These are phyloP conservation scores for Craniophora ligustri DNA, from an alignment of 2,888 invertebrate genomes.

Conservation along the genomic window DNA sequence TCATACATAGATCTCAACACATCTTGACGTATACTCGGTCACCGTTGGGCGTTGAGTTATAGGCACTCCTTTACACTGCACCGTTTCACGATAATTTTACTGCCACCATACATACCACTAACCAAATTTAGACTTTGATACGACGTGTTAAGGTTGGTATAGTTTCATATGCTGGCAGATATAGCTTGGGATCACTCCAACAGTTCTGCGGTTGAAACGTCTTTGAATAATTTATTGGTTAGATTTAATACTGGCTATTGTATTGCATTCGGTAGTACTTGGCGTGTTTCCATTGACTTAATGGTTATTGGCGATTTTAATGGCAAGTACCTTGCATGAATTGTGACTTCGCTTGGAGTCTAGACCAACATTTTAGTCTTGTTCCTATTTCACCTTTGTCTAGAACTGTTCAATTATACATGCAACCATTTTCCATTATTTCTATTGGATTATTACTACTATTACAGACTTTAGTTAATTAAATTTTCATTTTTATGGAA, in stretches of 20 bases:
- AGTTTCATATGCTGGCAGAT: not conserved
- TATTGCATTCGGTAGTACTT: constrained; percentile 55
- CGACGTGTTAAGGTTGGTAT: not conserved
- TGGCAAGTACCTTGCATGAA: constrained; percentile 38
- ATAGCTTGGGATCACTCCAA: constrained; percentile 40
- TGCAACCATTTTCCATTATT: not conserved
- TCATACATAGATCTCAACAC: constrained; percentile 49
- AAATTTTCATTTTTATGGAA: too few relatives aligned
- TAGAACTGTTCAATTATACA: constrained; percentile 19
- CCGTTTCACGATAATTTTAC: constrained; percentile 10
- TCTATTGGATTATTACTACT: not conserved
- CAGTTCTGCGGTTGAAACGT: constrained; percentile 54
- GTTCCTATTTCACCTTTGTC: constrained; percentile 11
- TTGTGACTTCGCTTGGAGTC: constrained; percentile 47
- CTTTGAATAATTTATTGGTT: constrained; percentile 65
- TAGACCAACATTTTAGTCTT: constrained; percentile 35
- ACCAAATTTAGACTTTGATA: constrained; percentile 23
- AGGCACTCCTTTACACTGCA: constrained; percentile 37
- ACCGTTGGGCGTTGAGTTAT: constrained; percentile 49
- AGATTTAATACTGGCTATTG: constrained; percentile 65
- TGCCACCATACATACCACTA: not conserved
- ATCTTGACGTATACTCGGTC: constrained; percentile 49
- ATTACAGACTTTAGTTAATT: too few relatives aligned
- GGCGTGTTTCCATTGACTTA: constrained; percentile 54
- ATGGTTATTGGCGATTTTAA: constrained; percentile 44